These are phyloP conservation scores for Melitaea cinxia DNA, from an alignment of 1,140 invertebrate genomes.

Conservation along the genomic window DNA sequence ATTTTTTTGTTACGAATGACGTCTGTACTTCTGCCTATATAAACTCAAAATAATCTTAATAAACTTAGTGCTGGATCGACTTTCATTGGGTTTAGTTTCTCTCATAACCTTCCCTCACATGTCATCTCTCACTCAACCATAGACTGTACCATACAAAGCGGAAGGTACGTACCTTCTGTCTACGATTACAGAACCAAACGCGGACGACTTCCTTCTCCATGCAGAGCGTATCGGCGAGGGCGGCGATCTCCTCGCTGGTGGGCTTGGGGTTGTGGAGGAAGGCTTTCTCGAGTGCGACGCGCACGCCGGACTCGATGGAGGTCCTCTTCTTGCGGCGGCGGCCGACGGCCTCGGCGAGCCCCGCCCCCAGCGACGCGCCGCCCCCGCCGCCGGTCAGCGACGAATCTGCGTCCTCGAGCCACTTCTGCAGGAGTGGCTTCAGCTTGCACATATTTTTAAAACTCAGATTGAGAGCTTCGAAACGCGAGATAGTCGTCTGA, in stretches of 20 bases:
- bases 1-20: too few relatives aligned
- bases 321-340: conserved; percentile 99
- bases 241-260: conserved; percentile 98
- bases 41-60: too few relatives aligned
- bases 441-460: conserved; percentile 99
- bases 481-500: conserved; percentile 99
- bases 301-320: conserved; percentile 99
- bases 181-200: conserved; percentile 99
- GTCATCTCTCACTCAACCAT: too few relatives aligned
- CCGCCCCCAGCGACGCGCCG: conserved; percentile 90
- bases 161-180: conserved; percentile 90
- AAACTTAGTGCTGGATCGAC: too few relatives aligned
- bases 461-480: conserved; percentile 99
- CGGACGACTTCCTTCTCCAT: conserved; percentile 99
- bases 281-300: conserved; percentile 98
- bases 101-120: too few relatives aligned
- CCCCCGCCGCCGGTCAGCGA: conserved; percentile 93
- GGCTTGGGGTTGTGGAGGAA: conserved; percentile 99
- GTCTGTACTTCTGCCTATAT: too few relatives aligned
- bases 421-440: conserved; percentile 99
- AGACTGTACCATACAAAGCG: too few relatives aligned
- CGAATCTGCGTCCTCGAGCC: conserved; percentile 99
- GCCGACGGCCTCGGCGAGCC: conserved; percentile 95
- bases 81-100: too few relatives aligned
- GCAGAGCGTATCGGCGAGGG: conserved; percentile 96